Evolutionary conservation across 2,113 vertebrate genomes (phyloP), one percentile per base, ranked within the genome.

Genomic region (Camelus bactrianus): DNA sequence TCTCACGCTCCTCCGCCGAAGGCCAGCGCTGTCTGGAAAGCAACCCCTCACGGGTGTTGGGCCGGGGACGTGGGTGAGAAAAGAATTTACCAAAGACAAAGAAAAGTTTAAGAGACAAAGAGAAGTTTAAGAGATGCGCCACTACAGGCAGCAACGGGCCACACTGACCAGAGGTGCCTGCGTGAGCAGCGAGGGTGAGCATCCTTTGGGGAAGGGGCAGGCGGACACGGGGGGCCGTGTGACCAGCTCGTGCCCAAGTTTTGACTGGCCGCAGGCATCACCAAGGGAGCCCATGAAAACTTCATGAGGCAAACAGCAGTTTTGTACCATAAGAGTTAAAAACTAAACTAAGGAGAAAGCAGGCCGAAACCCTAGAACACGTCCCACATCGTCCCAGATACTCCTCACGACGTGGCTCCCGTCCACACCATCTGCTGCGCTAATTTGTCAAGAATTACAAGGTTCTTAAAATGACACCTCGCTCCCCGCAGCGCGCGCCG

Each of bases 381-480:
- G 95, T 96, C 94, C 94, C 94, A 93, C 77, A 97, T 97, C 77
- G 54, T 94, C 94, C 97, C 89, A 97, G 96, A 97, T 95, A 97
- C 96, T 96, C 77, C 94, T 96, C 94, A 89, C 91, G 79, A 60
- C 96, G 96, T 97, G 95, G 26, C 92, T 97, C 97, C 94, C 96
- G 97, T 96, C 97, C 97, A 97, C 97, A 97, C 96, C 96, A 98
- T 98, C 97, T 97, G 98, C 64, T 97, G 94, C 96, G 94, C 96
- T 97, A 95, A 97, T 97, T 97, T 97, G 95, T 97, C 93, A 97
- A 98, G 97, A 97, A 97, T 97, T 97, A 97, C 92, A 97, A 96
- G 96, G 96, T 96, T 98, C 96, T 97, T 97, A 95, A 96, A 97
- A 97, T 97, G 97, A 98, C 92, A 96, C 97, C 97, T 97, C 97